Conservation (phyloP, 2,888 invertebrate genomes). For the Drosophila eohydei region DNA sequence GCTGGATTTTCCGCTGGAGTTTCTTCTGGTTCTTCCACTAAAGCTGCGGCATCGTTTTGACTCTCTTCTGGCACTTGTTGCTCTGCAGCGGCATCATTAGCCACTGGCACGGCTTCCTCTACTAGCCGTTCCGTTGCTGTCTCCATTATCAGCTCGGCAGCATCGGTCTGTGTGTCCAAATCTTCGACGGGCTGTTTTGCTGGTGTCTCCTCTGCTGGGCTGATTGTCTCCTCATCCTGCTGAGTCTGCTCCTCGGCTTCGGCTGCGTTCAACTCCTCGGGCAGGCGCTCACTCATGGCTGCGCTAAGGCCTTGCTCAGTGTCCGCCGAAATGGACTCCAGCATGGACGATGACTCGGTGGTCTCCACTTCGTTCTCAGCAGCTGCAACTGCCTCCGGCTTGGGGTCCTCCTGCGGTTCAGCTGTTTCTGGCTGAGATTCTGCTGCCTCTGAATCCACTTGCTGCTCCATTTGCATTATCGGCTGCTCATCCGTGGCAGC, state of each 20-base stretch:
- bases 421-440: background rate
- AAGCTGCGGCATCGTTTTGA: slow-evolving; percentile 4
- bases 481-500: slow-evolving; percentile 14
- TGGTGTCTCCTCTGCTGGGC: slow-evolving; percentile 17
- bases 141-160: slow-evolving; percentile 25
- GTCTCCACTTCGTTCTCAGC: slow-evolving; percentile 45
- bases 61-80: slow-evolving; percentile 3
- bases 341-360: slow-evolving; percentile 52
- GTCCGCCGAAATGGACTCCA: slow-evolving; percentile 47
- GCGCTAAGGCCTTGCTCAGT: slow-evolving; percentile 65
- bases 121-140: slow-evolving; percentile 27
- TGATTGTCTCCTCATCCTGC: slow-evolving; percentile 6
- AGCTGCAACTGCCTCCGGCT: slow-evolving; percentile 12
- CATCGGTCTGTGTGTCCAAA: slow-evolving; percentile 15
- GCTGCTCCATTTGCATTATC: background rate
- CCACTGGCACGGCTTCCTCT: slow-evolving; percentile 7
- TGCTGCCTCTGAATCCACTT: slow-evolving; percentile 1
- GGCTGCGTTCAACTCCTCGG: slow-evolving; percentile 38
- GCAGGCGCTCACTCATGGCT: slow-evolving; percentile 53
- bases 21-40: background rate
- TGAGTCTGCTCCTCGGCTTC: slow-evolving; percentile 20
- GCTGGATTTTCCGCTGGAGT: background rate
- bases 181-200: slow-evolving; percentile 14
- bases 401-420: slow-evolving; percentile 5
- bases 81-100: slow-evolving; percentile 8